A percentile compares a stretch with the other conserved stretches of the same genome.
Conservation (phyloP, 2,113 vertebrate genomes). For the Petroica traversi region DNA sequence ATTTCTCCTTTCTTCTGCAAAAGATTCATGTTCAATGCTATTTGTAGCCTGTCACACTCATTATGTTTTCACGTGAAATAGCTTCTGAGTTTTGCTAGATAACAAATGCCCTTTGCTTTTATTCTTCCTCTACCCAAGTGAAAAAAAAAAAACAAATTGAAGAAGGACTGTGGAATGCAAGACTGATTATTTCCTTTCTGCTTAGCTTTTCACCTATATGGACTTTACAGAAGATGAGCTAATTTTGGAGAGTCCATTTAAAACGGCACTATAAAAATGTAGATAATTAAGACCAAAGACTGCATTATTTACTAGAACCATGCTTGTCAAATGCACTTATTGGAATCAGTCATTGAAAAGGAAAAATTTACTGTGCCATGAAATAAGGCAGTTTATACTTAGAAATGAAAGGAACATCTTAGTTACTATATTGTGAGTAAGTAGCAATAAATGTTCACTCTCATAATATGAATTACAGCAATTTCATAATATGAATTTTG, state of each 20-base stretch:
- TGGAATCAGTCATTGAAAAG: not conserved
- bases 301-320: not conserved
- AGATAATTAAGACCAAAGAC: not conserved
- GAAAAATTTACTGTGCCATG: not conserved
- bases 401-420: not conserved
- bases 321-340: not conserved
- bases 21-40: conserved; percentile 21
- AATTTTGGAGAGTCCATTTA: not conserved
- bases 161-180: not conserved
- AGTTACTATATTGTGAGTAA: not conserved
- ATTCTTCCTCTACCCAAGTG: not conserved
- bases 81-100: conserved; percentile 47
- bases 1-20: conserved; percentile 36
- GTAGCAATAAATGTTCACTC: not conserved
- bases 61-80: conserved; percentile 53
- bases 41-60: conserved; percentile 54
- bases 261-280: not conserved
- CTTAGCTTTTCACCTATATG: not conserved
- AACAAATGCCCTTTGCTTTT: conserved; percentile 58
- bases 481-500: not conserved
- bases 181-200: not conserved
- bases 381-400: not conserved
- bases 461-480: not conserved
- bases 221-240: not conserved
- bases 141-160: not conserved